Evolutionary conservation across 2,888 invertebrate species (phyloP).

Genomic region (Amiota minor): DNA sequence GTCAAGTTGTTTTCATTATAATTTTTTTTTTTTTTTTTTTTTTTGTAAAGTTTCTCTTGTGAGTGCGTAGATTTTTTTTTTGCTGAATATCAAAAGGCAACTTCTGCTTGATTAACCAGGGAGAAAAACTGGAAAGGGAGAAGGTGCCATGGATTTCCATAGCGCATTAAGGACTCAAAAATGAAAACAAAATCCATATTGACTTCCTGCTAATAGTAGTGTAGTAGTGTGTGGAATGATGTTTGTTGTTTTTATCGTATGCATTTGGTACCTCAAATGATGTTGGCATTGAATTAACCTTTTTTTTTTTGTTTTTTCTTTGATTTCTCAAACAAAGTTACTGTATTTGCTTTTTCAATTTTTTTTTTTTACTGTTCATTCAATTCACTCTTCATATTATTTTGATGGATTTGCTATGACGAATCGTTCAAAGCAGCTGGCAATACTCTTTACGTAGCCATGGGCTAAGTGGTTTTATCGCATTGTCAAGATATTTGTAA

Average conservation of each 20-base stretch:
- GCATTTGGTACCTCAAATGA: neutral
- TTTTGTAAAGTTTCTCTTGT: neutral
- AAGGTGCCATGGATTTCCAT: neutral
- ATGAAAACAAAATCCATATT: conserved; percentile 16
- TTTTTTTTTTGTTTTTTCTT: conserved; percentile 1
- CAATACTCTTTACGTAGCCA: too few species aligned
- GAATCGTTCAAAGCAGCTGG: conserved; percentile 10
- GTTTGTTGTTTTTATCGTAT: neutral
- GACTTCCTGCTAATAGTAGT: conserved; percentile 21
- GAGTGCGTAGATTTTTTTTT: conserved; percentile 13
- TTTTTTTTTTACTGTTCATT: neutral
- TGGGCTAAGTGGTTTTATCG: too few species aligned
- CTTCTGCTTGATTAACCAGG: conserved; percentile 21
- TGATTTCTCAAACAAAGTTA: neutral
- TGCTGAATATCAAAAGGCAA: conserved; percentile 13
- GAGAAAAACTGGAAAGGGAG: neutral
- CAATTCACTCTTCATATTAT: neutral
- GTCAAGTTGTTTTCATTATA: conserved; percentile 25
- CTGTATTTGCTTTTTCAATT: neutral
- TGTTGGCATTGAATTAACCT: conserved; percentile 2
- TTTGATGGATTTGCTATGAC: conserved; percentile 27
- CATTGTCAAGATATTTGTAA: too few species aligned
- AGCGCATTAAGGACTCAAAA: too few species aligned
- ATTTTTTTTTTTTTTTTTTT: neutral
- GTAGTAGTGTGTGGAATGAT: neutral